phyloP scores from a whole-genome alignment of 2,888 invertebrate genomes.

The Caenorhabditis doughertyi region DNA sequence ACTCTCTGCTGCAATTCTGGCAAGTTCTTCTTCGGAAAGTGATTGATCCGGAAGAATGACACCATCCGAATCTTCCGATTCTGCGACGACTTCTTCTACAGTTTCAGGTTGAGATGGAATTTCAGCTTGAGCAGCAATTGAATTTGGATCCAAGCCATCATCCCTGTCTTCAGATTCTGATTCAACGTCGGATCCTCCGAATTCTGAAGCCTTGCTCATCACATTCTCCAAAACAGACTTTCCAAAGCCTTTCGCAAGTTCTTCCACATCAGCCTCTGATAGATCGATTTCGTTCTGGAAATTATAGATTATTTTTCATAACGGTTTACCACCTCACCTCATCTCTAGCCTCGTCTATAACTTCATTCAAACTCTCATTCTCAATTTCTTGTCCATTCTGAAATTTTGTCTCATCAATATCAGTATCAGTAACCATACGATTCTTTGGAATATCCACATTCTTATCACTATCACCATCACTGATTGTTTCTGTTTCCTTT shows the following conservation, averaged over 20 bases:
- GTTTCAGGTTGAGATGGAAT: conserved; percentile 6
- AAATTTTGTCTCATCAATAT: background rate
- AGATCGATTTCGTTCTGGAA: conserved; percentile 1
- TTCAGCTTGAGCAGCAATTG: conserved; percentile 11
- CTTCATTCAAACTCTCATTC: too few relatives aligned
- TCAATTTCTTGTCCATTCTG: background rate
- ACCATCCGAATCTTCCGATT: conserved; percentile 12
- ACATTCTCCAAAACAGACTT: conserved; percentile 28
- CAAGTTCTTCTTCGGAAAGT: conserved; percentile 27
- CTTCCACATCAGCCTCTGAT: conserved; percentile 5
- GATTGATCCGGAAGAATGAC: conserved; percentile 21
- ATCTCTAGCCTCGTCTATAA: too few relatives aligned
- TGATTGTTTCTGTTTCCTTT: background rate
- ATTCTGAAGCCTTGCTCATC: conserved; percentile 34
- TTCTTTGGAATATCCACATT: conserved; percentile 19
- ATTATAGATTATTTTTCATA: background rate
- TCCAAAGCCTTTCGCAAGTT: conserved; percentile 18
- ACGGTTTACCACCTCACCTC: background rate
- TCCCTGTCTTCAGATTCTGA: background rate
- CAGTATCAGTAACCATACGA: background rate
- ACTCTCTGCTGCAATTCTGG: conserved; percentile 27
- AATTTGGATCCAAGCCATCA: conserved; percentile 16
- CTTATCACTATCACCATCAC: conserved; percentile 3
- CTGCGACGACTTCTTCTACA: background rate
- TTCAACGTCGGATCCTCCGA: conserved; percentile 5